These are phyloP conservation scores for Cephus cinctus DNA, from an alignment of 1,140 invertebrate genomes.

Conservation along the genomic window DNA sequence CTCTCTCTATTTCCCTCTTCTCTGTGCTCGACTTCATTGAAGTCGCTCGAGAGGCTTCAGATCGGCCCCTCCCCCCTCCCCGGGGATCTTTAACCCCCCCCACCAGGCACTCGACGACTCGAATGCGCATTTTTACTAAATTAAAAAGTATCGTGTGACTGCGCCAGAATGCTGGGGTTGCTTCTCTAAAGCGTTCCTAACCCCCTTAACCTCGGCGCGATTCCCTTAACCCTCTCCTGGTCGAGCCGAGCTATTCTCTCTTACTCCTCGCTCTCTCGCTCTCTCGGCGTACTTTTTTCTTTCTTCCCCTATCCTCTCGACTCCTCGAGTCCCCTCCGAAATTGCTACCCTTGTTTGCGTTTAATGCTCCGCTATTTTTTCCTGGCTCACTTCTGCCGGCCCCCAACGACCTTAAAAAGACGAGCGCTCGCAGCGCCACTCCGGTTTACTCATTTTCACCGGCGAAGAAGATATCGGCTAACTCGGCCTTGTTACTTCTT, in stretches of 20 bases:
- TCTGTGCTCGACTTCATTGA: constrained; percentile 28
- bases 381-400: constrained; percentile 9
- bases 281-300: no score
- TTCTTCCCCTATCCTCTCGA: constrained; percentile 39
- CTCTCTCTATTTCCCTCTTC: not conserved
- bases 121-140: constrained; percentile 56
- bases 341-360: constrained; percentile 52
- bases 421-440: constrained; percentile 10
- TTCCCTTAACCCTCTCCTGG: constrained; percentile 34
- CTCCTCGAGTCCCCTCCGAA: constrained; percentile 41
- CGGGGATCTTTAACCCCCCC: constrained; percentile 13
- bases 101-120: constrained; percentile 37
- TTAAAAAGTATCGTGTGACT: constrained; percentile 57
- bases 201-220: constrained; percentile 22
- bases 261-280: constrained; percentile 17
- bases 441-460: constrained; percentile 19
- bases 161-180: constrained; percentile 36
- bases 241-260: constrained; percentile 13
- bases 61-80: constrained; percentile 16
- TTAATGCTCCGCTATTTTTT: constrained; percentile 46
- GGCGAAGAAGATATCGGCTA: constrained; percentile 10
- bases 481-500: no score
- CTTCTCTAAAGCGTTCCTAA: constrained; percentile 49
- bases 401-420: constrained; percentile 20
- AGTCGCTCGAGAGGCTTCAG: constrained; percentile 26